Evolutionary conservation across 2,113 vertebrate genomes (phyloP), one percentile per base, ranked within the genome.

Genomic region (Lepus americanus): DNA sequence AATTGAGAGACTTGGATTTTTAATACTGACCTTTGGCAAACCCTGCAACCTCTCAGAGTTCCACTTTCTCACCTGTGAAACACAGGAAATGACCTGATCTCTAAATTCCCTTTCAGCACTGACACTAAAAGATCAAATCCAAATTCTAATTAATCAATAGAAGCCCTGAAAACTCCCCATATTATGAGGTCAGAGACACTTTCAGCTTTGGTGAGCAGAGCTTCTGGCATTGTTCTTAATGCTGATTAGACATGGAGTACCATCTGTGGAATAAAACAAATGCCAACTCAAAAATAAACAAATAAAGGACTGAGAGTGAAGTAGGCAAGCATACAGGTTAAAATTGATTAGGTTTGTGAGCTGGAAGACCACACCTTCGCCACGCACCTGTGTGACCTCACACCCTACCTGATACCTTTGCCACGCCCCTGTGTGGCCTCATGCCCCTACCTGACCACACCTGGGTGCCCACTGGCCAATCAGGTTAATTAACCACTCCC

Each of bases 161-260:
- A 79, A 87, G 20, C 29, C 36, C 17, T 82, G 55, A 64, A 89
- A 76, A 51, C 51, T 93, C 27, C 83, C 25, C 79, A 2, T 29
- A 16, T 53, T 74, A 85, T 9, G n/a, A 92, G 61, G 51, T 33
- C 44, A 91, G 31, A 63, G 49, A 81, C 29, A 79, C 22, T 53
- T 81, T 88, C 23, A 79, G 95, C 95, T 97, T 97, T 85, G 76
- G 80, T 90, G 91, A 95, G 33, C 66, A 84, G 90, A 95, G 31
- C 53, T 49, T 83, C 86, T 89, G 92, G 97, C 55, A 87, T 87
- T 96, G 83, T 97, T 97, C 92, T 89, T 59, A 85, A 73, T 73
- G 97, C 80, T 97, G 97, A 98, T 97, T 96, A 97, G 89, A 96
- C 92, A 95, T 59, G 79, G 95, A 97, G 90, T 67, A 73, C 87